Evolutionary conservation across 2,888 invertebrate species (phyloP), one percentile per base, ranked within the genome.

Genomic region (Dasypolia templi): DNA sequence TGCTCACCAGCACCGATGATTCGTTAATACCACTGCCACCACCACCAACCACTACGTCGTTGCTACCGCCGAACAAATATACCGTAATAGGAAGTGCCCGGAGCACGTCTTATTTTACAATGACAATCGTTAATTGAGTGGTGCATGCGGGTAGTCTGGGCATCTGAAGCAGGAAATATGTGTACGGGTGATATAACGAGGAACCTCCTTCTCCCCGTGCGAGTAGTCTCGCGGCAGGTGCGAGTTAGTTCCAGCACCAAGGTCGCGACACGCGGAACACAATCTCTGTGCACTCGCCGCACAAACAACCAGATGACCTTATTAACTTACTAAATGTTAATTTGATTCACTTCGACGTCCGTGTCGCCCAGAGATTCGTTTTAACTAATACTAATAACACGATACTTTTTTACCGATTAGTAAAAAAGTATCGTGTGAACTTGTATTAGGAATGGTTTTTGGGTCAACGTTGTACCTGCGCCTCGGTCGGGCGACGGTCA

Each of bases 261-360:
- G 96, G 96, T 88, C 93, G 89, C 88, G 75, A 87, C 88, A 95
- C 90, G 88, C 96, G 96, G 96, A 96, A 96, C 94, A 95, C 96
- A 96, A 94, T 96, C 96, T 93, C 95, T 93, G 88, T 90, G 87
- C 90, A 91, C 87, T 91, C 88, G 88, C 85, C 86, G 86, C 89
- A 91, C 91, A 91, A 92, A 92, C 89, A 88, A 92, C 94, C 93
- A 90, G 94, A 87, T 90, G 92, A 94, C 93, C 94, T 93, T 94
- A 92, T 92, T 91, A 89, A 89, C 87, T 88, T 87, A 87, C 86
- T 80, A 91, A 91, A 91, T 88, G 88, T 89, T 88, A 91, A 90
- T 90, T 89, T 85, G 82, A 89, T 89, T 89, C 86, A 84, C 82
- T 83, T 84, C 64, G 71, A 81, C 71, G 66, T 78, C 35, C 35